Evolutionary conservation across 2,888 invertebrate species (phyloP), one percentile per base, ranked within the genome.

Genomic region (Tipula confusa): DNA sequence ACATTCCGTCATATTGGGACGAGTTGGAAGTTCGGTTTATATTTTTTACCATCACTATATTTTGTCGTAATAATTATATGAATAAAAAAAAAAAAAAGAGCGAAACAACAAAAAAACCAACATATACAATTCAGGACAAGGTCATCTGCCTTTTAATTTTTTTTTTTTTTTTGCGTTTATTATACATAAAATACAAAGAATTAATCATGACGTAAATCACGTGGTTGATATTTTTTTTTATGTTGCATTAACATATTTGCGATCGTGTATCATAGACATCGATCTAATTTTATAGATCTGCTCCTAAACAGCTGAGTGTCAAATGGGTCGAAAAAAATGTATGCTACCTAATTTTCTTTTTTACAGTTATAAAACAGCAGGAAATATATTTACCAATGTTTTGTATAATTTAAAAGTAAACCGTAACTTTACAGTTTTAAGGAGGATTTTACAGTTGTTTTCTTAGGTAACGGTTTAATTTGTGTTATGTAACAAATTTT

Each of bases 91-190:
- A 6, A 64, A 24, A 64, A 64, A 64, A 24, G 2, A 64, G 9
- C 64, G 24, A n/a, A 82, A 82, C 18, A 82, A 82, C 31, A 82
- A 82, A 64, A 64, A 64, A 64, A 24, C 64, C 64, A 64, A 64
- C 64, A 64, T 64, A 64, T 64, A 11, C 82, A 82, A 82, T 82
- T 36, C 82, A 82, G 82, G 82, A 82, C 82, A 82, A 82, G 82
- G 82, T 82, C 82, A 36, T 64, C 64, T 64, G 64, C 64, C 64
- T 64, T 64, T 64, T 64, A 64, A 64, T 64, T 64, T 64, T 18
- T 64, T 64, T 18, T 64, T 24, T 64, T 64, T 64, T 18, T 9
- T 82, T 82, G 29, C 81, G 31, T 81, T 81, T 81, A 31, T n/a
- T n/a, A n/a, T n/a, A n/a, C n/a, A n/a, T 31, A 31, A 18, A 33